Conservation (phyloP, 2,888 invertebrate species). For the Parochlus steinenii region DNA sequence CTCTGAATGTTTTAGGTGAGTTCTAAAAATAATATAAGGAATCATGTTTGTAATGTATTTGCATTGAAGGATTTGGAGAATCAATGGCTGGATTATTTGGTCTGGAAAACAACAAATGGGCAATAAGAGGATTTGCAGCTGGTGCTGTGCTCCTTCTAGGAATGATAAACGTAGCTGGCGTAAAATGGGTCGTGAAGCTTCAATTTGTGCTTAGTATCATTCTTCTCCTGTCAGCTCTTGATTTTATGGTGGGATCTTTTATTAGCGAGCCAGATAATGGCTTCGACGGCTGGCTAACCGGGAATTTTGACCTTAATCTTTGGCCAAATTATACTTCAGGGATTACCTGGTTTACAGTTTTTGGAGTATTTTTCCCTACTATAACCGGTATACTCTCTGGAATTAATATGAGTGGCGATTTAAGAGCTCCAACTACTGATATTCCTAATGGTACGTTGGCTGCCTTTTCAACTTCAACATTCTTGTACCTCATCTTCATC, state of each 20-base stretch:
- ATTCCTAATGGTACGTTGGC: slow-evolving; percentile 91
- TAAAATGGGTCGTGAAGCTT: slow-evolving; percentile 93
- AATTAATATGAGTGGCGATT: slow-evolving; percentile 96
- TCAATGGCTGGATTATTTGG: slow-evolving; percentile 78
- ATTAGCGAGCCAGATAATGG: slow-evolving; percentile 57
- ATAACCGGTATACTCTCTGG: slow-evolving; percentile 94
- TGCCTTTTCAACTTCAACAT: slow-evolving; percentile 76
- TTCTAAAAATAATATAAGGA: not conserved
- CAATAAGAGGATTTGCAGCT: slow-evolving; percentile 73
- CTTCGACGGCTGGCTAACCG: slow-evolving; percentile 72
- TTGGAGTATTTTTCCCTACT: slow-evolving; percentile 95
- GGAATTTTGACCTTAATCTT: slow-evolving; percentile 64
- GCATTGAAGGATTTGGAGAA: slow-evolving; percentile 68
- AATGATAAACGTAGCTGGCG: slow-evolving; percentile 87
- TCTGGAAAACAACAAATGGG: slow-evolving; percentile 53
- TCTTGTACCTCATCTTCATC: slow-evolving; percentile 78
- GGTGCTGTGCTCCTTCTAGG: slow-evolving; percentile 73
- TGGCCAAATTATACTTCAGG: slow-evolving; percentile 61
- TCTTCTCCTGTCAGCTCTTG: slow-evolving; percentile 73
- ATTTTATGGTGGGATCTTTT: slow-evolving; percentile 89
- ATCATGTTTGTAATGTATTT: not conserved
- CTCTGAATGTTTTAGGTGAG: slow-evolving; percentile 74
- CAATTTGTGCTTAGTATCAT: slow-evolving; percentile 49
- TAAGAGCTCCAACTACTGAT: slow-evolving; percentile 76
- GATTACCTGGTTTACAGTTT: slow-evolving; percentile 88